Base-by-base conservation (phyloP, 2,113 vertebrate genomes). In the Scomber colias region DNA sequence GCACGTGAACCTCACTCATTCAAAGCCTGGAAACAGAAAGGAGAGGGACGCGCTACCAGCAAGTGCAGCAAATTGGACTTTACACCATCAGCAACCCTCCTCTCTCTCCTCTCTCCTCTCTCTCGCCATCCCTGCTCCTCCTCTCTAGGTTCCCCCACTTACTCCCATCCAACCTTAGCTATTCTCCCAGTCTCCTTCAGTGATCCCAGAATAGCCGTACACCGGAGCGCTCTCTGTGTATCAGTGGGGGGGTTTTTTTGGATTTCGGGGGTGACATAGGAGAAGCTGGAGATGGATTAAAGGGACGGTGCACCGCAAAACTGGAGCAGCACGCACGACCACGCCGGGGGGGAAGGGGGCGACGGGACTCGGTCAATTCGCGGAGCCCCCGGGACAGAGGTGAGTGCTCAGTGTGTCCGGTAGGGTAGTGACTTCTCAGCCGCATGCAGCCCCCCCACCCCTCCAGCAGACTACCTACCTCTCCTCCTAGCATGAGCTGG, bases 311-410 rank as follows among this genome's bases (percentile, higher is more conserved):
- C 86, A 49, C 73, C 89, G 93, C 87, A 31, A 93, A 93, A 92
- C 93, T 94, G 93, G 93, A 94, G 91, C 93, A 92, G 77, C 91
- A 94, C 90, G 85, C 93, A 12, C 72, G 92, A 86, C 81, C 92
- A 86, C 91, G 93, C 82, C 90, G 93, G 84, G 91, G 92, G 80
- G 92, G 90, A 83, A 90, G 91, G 91, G 93, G 92, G 78, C 89
- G 93, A 83, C 82, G 93, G 87, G 93, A 93, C 85, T 94, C 93
- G 87, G 89, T 92, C 79, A 94, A 93, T 93, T 93, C 91, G 4
- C 92, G 93, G 79, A 93, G 90, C 90, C 92, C 91, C 74, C 93
- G 93, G 89, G 93, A 94, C 85, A 93, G 93, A 92, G 93, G 93
- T 94, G 90, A 93, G 93, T 89, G 64, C 27, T 49, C 46, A 0